Evolutionary conservation across 2,888 invertebrate genomes (phyloP), one percentile per base, ranked within the genome.

Genomic region (Unio delphinus): DNA sequence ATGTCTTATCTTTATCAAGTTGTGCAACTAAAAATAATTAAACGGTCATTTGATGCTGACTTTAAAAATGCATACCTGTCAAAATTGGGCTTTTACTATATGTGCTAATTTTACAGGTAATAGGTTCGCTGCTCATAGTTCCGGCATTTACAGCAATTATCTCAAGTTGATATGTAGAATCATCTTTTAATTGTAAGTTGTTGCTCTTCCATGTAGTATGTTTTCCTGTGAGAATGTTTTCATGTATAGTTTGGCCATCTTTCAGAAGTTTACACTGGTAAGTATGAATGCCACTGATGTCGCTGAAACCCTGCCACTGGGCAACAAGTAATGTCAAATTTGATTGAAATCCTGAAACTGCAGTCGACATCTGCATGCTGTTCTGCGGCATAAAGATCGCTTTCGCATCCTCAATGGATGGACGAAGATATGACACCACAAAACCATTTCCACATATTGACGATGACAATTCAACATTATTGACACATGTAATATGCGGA

Each of bases 261-360:
- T 26, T 61, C n/a, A 70, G 56, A 54, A 62, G 55, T 45, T 45
- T 45, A 18, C 55, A 62, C 1, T 34, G 30, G 26, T 68, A 72
- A 15, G 23, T 11, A 18, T 23, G 7, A 17, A 72, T 68, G 56
- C 66, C 66, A 7, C 45, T 66, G 0, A 56, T 45, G 61, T 72
- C 72, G 7, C 30, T 28, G 34, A 72, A 60, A 11, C n/a, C 61
- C n/a, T 58, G 64, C 72, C 72, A 72, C 6, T 59, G 61, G 45
- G 45, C 45, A 55, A 71, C 64, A 18, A 63, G 45, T 15, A 71
- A 30, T 4, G 71, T 26, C 61, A 64, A 55, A 28, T 55, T 54
- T 23, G 55, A 28, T 15, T 55, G 55, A 17, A 63, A 34, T 20
- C 61, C 59, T 6, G 63, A 60, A 26, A 34, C 26, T 61, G 20